A percentile compares a stretch with the other conserved stretches of the same genome.
Evolutionary conservation across 2,113 vertebrate genomes (phyloP).

Genomic region (Sigmodon hispidus): DNA sequence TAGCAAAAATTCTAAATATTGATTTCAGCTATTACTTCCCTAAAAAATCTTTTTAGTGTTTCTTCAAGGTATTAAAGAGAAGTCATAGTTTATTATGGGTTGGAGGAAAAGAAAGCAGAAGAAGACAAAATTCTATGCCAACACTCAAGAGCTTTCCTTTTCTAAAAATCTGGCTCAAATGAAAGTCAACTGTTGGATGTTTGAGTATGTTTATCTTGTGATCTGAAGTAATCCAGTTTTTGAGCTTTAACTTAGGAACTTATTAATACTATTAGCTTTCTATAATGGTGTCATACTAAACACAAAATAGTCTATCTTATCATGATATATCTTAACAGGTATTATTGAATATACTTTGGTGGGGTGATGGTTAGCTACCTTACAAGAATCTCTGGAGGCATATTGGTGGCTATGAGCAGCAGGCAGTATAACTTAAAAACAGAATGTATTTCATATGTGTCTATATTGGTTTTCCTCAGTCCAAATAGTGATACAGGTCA

Average conservation of each 20-base stretch:
- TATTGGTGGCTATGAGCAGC: neutral
- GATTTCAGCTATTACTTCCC: neutral
- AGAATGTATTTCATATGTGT: neutral
- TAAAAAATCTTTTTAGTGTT: neutral
- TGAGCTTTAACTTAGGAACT: neutral
- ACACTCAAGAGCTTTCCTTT: neutral
- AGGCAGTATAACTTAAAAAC: neutral
- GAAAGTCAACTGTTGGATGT: neutral
- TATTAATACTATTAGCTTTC: neutral
- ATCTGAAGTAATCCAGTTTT: neutral
- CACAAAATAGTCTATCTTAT: neutral
- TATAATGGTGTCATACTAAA: neutral
- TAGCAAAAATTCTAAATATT: neutral
- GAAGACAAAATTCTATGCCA: neutral
- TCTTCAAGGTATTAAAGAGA: neutral
- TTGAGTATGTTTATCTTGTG: neutral
- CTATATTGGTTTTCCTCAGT: slow-evolving; percentile 5
- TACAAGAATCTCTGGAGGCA: neutral
- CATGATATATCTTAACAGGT: neutral
- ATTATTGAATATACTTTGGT: neutral
- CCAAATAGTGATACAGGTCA: neutral
- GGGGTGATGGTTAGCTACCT: neutral
- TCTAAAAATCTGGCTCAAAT: neutral
- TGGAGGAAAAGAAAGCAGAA: neutral
- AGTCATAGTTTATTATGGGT: neutral